Conservation (phyloP, 2,113 vertebrate species). For the Hiodon tergisus region DNA sequence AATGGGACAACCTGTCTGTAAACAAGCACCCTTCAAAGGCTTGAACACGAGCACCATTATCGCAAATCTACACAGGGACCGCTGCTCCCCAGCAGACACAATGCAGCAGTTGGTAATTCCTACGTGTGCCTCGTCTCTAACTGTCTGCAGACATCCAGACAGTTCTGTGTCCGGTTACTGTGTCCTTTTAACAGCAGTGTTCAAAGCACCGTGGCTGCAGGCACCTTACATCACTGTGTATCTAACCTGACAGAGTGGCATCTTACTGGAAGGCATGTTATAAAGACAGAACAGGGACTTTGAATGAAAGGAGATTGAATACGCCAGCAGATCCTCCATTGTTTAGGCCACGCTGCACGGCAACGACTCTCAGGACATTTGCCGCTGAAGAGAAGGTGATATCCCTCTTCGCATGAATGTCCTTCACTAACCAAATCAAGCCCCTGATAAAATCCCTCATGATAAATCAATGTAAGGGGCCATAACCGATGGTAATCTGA, state of each 20-base stretch:
- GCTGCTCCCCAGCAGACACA: not conserved
- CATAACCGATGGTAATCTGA: not conserved
- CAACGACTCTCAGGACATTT: no score
- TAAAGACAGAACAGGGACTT: not conserved
- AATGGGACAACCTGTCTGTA: not conserved
- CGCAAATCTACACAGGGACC: not conserved
- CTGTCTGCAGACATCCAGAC: conserved; percentile 6
- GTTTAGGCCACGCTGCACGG: no score
- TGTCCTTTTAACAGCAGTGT: not conserved
- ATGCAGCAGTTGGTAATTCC: not conserved
- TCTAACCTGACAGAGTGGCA: conserved; percentile 21
- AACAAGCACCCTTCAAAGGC: conserved; percentile 1
- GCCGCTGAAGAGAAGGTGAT: no score
- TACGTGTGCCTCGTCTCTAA: not conserved
- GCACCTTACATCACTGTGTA: conserved; percentile 5
- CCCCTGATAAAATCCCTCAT: no score
- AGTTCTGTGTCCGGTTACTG: not conserved
- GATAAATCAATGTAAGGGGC: not conserved
- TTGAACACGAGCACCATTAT: not conserved
- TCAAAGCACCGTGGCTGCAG: conserved; percentile 4
- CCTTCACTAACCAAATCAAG: no score
- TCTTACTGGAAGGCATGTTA: conserved; percentile 15
- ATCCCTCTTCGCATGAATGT: no score
- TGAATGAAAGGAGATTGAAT: not conserved
- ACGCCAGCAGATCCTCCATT: no score